Evolutionary conservation across 2,888 invertebrate genomes (phyloP).

Genomic region (Tinea semifulvella): DNA sequence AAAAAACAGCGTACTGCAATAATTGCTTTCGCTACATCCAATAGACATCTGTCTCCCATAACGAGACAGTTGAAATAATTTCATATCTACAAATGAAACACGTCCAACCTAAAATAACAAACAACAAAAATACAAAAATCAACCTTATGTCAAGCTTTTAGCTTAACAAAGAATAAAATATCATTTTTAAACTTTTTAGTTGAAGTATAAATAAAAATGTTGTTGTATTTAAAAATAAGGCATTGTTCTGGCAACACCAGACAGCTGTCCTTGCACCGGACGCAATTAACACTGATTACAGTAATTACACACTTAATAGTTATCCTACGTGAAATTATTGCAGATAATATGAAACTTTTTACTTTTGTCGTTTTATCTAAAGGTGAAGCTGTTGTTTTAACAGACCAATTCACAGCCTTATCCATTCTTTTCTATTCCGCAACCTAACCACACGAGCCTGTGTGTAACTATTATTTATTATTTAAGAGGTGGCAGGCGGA

Average conservation of each 20-base stretch:
- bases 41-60: conserved; percentile 12
- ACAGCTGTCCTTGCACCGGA: conserved; percentile 14
- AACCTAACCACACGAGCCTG: too few relatives aligned
- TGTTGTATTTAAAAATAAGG: conserved; percentile 24
- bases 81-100: conserved; percentile 10
- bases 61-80: conserved; percentile 12
- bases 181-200: too few relatives aligned
- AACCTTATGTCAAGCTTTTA: too few relatives aligned
- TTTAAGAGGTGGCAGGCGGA: too few relatives aligned
- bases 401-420: too few relatives aligned
- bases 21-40: neutral
- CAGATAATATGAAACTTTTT: too few relatives aligned
- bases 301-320: conserved; percentile 36
- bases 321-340: conserved; percentile 22
- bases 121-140: neutral
- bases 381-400: too few relatives aligned
- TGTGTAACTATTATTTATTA: too few relatives aligned
- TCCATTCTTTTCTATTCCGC: too few relatives aligned
- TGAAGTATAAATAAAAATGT: conserved; percentile 3
- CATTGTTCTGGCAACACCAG: conserved; percentile 28
- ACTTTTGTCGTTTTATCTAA: too few relatives aligned
- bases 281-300: conserved; percentile 42
- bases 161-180: neutral
- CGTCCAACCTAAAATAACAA: neutral
- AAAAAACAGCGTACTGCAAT: conserved; percentile 1